Percentiles rank a stretch among this genome's conserved stretches.
These are phyloP conservation scores for Oryzaephilus surinamensis DNA, from an alignment of 1,140 invertebrate species.

Conservation along the genomic window DNA sequence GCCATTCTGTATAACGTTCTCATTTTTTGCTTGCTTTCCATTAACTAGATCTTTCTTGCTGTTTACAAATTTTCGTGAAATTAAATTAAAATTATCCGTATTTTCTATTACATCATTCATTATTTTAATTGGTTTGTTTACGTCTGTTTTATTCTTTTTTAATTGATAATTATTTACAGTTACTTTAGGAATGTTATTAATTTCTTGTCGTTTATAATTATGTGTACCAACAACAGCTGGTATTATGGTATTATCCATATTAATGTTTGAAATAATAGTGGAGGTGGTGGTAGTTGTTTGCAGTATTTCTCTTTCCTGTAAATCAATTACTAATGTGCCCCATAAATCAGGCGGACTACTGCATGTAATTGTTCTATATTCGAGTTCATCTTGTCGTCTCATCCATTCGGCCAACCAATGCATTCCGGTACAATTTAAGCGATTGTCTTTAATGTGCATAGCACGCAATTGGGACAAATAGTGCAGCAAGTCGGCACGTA, in stretches of 20 bases:
- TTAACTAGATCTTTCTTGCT: too few species aligned
- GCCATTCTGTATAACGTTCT: too few species aligned
- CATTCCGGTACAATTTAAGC: conserved; percentile 51
- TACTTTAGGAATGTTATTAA: too few species aligned
- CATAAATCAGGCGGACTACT: conserved; percentile 31
- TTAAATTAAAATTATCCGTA: too few species aligned
- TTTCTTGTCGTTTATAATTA: background rate
- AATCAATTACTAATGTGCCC: conserved; percentile 36
- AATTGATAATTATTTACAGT: too few species aligned
- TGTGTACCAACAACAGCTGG: background rate
- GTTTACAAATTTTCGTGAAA: too few species aligned
- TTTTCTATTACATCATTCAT: too few species aligned
- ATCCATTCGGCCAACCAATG: conserved; percentile 56
- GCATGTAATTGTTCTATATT: conserved; percentile 36
- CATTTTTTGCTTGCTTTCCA: too few species aligned
- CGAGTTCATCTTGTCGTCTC: conserved; percentile 41
- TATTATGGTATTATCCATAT: background rate
- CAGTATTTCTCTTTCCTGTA: conserved; percentile 25
- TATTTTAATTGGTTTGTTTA: too few species aligned
- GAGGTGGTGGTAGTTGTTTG: conserved; percentile 1
- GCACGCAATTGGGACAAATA: conserved; percentile 56
- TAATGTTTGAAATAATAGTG: background rate
- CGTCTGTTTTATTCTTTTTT: too few species aligned
- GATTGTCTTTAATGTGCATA: conserved; percentile 49
- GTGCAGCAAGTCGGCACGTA: conserved; percentile 56